Base-by-base conservation (phyloP, 2,888 invertebrate genomes). In the Pediacus dermestoides region DNA sequence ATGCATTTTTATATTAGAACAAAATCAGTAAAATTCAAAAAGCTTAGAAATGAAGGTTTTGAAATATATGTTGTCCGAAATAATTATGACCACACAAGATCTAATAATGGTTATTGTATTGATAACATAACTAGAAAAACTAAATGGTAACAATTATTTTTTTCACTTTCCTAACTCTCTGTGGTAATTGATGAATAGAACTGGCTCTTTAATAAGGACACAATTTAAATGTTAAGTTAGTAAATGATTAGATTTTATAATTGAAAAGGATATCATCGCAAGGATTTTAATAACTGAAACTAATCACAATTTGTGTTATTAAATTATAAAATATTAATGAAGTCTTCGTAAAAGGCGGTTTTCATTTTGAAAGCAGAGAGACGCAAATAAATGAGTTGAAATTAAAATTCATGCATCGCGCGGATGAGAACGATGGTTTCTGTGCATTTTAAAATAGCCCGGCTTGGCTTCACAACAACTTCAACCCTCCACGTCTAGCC, bases 391-490 rank as follows among this genome's bases (percentile, higher is more conserved):
- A 53, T 51, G 52, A 53, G 44, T 39, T 32, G 34, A 44, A 60
- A 63, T 63, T 63, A 63, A 63, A 63, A 63, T 57, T 52, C 48
- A 52, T 53, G 48, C 45, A 46, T 48, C 45, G 48, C 51, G 37
- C 45, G 49, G 52, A 53, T 8, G 32, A 23, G 33, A 51, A 39
- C 47, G 52, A 50, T 49, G 53, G 55, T 55, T 56, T 56, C 52
- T 45, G 48, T 53, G 55, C 44, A 57, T 55, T 55, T 51, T 55
- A 56, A 57, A 55, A 53, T 42, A 44, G 46, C 30, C 31, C 21
- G 34, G 32, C n/a, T n/a, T 30, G 36, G 28, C 32, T 40, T 40
- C 25, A 27, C 18, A 13, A 11, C 30, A 25, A 30, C 26, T 37
- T 37, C 37, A 37, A 9, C 18, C 30, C 25, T 37, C 37, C 25